A percentile compares a stretch with the other conserved stretches of the same genome.
These are phyloP conservation scores for Esox lucius DNA, from an alignment of 2,797 vertebrate genomes.

Conservation along the genomic window DNA sequence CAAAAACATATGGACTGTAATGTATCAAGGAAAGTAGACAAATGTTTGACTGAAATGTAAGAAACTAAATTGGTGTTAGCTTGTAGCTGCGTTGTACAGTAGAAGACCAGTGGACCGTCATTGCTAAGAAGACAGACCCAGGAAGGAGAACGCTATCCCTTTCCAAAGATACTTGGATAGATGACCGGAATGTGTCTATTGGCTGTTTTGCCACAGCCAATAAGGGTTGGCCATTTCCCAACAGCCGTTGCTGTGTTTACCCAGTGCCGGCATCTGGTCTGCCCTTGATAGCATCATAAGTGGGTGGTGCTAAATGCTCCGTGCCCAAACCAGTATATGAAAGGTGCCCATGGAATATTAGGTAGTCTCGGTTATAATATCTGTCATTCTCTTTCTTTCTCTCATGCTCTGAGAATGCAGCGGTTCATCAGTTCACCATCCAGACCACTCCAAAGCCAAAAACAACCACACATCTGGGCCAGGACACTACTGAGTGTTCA, in stretches of 20 bases:
- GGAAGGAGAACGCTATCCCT: conserved; percentile 35
- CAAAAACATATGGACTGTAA: too few relatives aligned
- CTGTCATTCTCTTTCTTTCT: conserved; percentile 7
- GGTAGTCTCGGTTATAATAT: conserved; percentile 1
- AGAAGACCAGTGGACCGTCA: background rate
- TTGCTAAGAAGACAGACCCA: background rate
- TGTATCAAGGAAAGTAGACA: too few relatives aligned
- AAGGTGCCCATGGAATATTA: conserved; percentile 21
- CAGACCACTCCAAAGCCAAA: conserved; percentile 5
- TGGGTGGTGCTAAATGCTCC: conserved; percentile 53
- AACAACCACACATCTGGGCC: background rate
- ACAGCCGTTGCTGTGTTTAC: conserved; percentile 50
- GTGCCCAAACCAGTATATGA: conserved; percentile 29
- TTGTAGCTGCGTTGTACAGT: background rate
- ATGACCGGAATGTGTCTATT: background rate
- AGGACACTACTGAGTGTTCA: conserved; percentile 13
- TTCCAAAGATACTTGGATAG: conserved; percentile 33
- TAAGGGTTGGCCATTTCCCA: conserved; percentile 49
- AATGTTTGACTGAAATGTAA: too few relatives aligned
- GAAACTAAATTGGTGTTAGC: too few relatives aligned
- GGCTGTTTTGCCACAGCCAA: conserved; percentile 15
- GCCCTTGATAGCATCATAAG: conserved; percentile 60
- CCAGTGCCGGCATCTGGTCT: conserved; percentile 59
- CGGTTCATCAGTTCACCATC: conserved; percentile 15
- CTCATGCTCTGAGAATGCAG: conserved; percentile 23